phyloP scores from a whole-genome alignment of 2,888 invertebrate genomes.

The Caenorhabditis sp. region DNA sequence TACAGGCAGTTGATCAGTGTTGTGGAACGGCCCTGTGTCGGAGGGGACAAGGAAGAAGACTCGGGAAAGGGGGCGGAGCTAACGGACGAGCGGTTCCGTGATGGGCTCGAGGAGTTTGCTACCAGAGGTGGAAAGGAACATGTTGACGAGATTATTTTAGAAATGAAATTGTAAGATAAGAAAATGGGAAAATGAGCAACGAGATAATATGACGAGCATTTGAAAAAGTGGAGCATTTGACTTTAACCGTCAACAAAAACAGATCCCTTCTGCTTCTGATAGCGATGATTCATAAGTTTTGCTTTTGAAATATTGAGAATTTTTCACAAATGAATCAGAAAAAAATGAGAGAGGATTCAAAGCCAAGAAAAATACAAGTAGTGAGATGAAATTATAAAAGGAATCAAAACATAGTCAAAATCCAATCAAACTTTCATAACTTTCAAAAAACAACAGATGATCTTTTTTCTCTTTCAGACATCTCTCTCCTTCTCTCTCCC shows the following conservation, averaged over 20 bases:
- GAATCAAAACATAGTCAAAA: neutral
- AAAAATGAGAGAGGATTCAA: neutral
- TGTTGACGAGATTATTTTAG: neutral
- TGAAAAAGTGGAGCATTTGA: slow-evolving; percentile 16
- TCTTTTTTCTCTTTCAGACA: neutral
- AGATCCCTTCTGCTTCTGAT: neutral
- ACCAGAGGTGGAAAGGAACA: neutral
- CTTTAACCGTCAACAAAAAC: slow-evolving; percentile 20
- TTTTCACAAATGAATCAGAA: neutral
- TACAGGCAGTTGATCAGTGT: slow-evolving; percentile 51
- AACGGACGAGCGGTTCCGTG: slow-evolving; percentile 29
- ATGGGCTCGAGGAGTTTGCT: neutral
- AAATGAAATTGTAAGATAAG: too few species aligned
- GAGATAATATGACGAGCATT: slow-evolving; percentile 5
- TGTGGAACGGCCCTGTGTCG: slow-evolving; percentile 43
- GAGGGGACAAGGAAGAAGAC: slow-evolving; percentile 12
- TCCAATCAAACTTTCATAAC: neutral
- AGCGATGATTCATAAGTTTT: slow-evolving; percentile 37
- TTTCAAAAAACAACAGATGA: neutral
- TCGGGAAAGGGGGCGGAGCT: slow-evolving; percentile 37
- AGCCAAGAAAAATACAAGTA: neutral
- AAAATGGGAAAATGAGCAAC: slow-evolving; percentile 3
- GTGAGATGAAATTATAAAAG: neutral
- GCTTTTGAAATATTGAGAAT: slow-evolving; percentile 18
- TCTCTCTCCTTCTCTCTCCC: slow-evolving; percentile 17